Base-by-base conservation (phyloP, 2,888 invertebrate species). In the Craniophora ligustri region DNA sequence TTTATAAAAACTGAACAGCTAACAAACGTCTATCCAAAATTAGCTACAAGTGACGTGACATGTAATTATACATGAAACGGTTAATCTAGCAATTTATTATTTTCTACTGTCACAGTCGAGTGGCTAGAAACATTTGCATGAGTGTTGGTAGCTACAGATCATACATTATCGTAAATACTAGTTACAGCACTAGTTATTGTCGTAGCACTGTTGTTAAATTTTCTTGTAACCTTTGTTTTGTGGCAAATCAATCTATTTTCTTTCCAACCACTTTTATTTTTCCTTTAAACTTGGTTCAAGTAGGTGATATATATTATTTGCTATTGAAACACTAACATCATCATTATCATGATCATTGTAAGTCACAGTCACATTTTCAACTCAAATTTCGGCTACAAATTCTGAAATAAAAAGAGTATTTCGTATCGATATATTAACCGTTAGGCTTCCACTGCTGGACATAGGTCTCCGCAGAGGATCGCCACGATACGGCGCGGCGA, bases 71-170 rank as follows among this genome's bases (percentile, higher is more conserved):
- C 13, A 18, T 11, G 11, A 14, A 35, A 18, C 47, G 44, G 38
- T 35, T 50, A 46, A 60, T 54, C 47, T 36, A 21, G 46, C 41
- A 60, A 46, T 67, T 67, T 70, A 67, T 36, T 44, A 57, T 63
- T 72, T 72, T 72, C 74, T 72, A 72, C 11, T 67, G 51, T 67
- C 15, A 35, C 23, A 41, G 49, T 53, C 53, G 39, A 67, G 34
- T 67, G 49, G 14, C 0, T 10, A 16, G 54, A 26, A 34, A 49
- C 51, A 53, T 71, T 71, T 69, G 41, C 67, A 53, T 62, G 49
- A 41, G 40, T 55, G 56, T 45, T 26, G 44, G 39, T 62, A 62
- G 55, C 44, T 48, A 32, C 31, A 32, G 32, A 55, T 62, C 19
- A 2, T 38, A 48, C 18, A 40, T 55, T 66, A 62, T 56, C 62